These are phyloP conservation scores for Petrolisthes manimaculis DNA, from an alignment of 2,888 invertebrate genomes.

Conservation along the genomic window DNA sequence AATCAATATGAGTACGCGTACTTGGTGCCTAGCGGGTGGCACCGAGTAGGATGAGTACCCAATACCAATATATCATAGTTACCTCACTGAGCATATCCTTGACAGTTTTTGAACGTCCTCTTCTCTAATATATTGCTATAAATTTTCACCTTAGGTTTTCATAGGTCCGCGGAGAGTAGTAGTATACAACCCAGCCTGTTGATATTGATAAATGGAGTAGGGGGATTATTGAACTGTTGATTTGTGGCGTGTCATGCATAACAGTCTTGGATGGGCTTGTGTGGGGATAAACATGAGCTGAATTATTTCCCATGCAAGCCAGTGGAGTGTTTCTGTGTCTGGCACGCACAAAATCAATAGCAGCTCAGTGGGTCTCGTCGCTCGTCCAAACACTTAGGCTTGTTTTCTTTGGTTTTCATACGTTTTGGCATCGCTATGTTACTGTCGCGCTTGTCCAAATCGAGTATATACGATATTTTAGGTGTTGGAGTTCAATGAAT, in stretches of 20 bases:
- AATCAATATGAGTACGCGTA: slow-evolving; percentile 23
- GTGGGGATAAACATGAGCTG: slow-evolving; percentile 40
- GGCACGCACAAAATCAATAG: slow-evolving; percentile 62
- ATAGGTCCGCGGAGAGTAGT: too few species aligned
- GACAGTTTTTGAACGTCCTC: too few species aligned
- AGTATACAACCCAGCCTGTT: too few species aligned
- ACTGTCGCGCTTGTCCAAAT: not conserved
- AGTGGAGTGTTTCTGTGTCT: slow-evolving; percentile 54
- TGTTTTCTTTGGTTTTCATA: slow-evolving; percentile 34
- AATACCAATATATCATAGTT: not conserved
- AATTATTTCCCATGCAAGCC: slow-evolving; percentile 54
- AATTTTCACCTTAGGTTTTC: too few species aligned
- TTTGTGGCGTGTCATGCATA: too few species aligned
- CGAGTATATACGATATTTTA: not conserved
- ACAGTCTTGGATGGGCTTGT: not conserved
- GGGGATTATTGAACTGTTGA: too few species aligned
- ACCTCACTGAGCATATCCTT: not conserved
- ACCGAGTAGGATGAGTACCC: not conserved
- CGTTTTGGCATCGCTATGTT: not conserved
- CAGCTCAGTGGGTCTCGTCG: slow-evolving; percentile 57
- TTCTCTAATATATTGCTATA: too few species aligned
- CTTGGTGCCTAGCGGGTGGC: not conserved
- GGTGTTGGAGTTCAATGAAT: not conserved
- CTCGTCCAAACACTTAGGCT: slow-evolving; percentile 26
- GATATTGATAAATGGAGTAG: too few species aligned